Evolutionary conservation across 2,797 vertebrate species (phyloP).

Genomic region (Glyptemys insculpta): DNA sequence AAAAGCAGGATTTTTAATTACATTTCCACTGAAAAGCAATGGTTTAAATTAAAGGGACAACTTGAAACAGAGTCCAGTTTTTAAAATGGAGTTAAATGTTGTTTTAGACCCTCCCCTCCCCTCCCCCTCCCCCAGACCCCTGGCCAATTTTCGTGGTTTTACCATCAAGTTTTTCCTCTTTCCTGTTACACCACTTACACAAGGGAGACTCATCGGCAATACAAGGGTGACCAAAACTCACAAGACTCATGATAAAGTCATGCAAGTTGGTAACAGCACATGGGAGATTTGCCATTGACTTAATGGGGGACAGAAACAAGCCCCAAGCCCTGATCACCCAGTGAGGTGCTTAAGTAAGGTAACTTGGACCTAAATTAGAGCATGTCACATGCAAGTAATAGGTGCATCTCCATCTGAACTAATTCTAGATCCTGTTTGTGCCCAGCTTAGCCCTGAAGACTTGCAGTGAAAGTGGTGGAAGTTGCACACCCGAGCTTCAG

Average conservation of each 20-base stretch:
- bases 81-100: background rate
- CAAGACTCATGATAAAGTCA: background rate
- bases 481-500: background rate
- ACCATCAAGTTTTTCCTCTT: background rate
- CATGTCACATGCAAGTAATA: background rate
- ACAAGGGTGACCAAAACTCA: background rate
- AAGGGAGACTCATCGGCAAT: background rate
- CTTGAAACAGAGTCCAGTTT: background rate
- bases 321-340: background rate
- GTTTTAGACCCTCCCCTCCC: background rate
- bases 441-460: background rate
- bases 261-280: background rate
- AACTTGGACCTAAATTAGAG: background rate
- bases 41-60: background rate
- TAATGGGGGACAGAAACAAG: background rate
- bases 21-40: background rate
- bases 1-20: background rate
- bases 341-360: background rate
- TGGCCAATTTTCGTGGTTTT: background rate
- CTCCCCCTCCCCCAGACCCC: background rate
- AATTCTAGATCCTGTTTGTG: background rate
- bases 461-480: background rate
- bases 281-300: background rate
- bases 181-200: background rate
- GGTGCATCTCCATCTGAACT: background rate